Percentiles rank a stretch among this genome's conserved stretches.
Conservation (phyloP, 2,113 vertebrate species). For the Oriolus oriolus region DNA sequence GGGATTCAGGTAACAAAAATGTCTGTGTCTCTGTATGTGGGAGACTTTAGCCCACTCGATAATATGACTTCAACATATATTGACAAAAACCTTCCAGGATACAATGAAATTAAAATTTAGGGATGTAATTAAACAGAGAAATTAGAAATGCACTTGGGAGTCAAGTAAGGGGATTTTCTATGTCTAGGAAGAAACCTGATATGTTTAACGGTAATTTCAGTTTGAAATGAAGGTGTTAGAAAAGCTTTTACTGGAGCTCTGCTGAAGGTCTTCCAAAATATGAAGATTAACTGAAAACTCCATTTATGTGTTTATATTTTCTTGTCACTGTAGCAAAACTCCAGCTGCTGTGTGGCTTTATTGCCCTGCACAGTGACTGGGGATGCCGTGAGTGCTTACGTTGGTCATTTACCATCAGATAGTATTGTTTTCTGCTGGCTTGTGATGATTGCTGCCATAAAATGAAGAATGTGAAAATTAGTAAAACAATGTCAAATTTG, state of each 20-base stretch:
- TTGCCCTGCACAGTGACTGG: not conserved
- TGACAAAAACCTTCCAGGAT: not conserved
- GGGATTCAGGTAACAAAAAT: slow-evolving; percentile 13
- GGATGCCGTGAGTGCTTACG: fast-evolving
- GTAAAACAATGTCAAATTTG: not conserved
- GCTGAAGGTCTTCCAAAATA: not conserved
- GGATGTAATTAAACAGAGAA: slow-evolving; percentile 17
- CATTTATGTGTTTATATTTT: not conserved
- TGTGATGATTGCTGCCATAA: not conserved
- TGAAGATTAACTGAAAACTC: not conserved
- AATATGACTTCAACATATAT: not conserved
- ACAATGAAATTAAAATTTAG: slow-evolving; percentile 15
- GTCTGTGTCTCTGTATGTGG: not conserved
- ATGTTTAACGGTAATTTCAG: slow-evolving; percentile 41
- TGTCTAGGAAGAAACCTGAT: slow-evolving; percentile 14
- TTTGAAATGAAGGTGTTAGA: slow-evolving; percentile 12
- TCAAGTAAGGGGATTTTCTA: not conserved
- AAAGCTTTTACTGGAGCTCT: not conserved
- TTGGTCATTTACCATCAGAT: not conserved
- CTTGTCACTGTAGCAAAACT: not conserved
- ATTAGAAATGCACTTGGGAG: slow-evolving; percentile 11
- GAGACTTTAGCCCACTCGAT: not conserved
- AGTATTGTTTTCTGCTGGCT: slow-evolving; percentile 15
- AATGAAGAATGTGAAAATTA: not conserved
- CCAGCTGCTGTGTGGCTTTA: not conserved